Evolutionary conservation across 2,797 vertebrate species (phyloP), one percentile per base, ranked within the genome.

Genomic region (Chaunax sp.): DNA sequence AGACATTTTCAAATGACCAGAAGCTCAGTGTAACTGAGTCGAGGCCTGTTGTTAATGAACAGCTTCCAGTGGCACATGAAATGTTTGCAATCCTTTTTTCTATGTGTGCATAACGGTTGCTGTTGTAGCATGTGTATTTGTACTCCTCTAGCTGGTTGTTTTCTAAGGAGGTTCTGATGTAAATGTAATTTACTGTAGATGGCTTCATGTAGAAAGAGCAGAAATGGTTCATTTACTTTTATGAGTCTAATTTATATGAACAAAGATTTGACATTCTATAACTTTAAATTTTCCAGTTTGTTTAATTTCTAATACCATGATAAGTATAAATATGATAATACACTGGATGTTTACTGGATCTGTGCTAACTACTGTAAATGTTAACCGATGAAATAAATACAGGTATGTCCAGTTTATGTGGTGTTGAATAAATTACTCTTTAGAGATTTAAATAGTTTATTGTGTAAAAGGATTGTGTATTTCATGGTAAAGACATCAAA

Each of bases 371-470:
- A 68, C 81, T 93, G 88, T 90, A 91, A 78, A 92, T 89, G 74
- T 89, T 88, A 86, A 87, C 64, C 66, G 61, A 40, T 87, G 66
- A 89, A 92, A 92, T 92, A 90, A 92, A 93, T 79, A 67, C 74
- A 71, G 33, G 12, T 49, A 28, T 33, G 9, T 81, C 7, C 58
- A 64, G 56, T 56, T 47, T 49, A 64, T 54, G 23, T 13, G 54
- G 54, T 75, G 44, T 62, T 44, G 30, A 82, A 74, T 66, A 1
- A 33, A 43, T 62, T 13, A 63, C 23, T 69, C 37, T 18, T 62
- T 4, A 1, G 18, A 47, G 10, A 3, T 37, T 71, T 13, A 45
- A 49, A 66, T 3, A 19, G 19, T 23, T 82, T 83, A 81, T 77
- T 81, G 13, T 58, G 5, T 6, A 12, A 72, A 69, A 59, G 30